A percentile compares a stretch with the other conserved stretches of the same genome.
Evolutionary conservation across 53 echinoderm and acorn worm species (phyloP).

Genomic region (Zoroaster sp.): DNA sequence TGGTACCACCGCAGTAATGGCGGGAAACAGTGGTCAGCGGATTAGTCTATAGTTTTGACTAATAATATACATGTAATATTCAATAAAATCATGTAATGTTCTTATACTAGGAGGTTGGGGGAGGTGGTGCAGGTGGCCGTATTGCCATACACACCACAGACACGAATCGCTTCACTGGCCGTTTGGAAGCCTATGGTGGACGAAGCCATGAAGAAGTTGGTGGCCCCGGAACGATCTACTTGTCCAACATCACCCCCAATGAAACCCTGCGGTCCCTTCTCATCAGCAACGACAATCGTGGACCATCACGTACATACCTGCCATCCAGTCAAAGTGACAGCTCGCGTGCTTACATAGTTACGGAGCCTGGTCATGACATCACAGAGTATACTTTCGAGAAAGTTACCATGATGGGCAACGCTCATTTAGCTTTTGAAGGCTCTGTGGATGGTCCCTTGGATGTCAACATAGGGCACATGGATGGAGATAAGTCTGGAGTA

Average conservation of each 20-base stretch:
- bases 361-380: constrained; percentile 10
- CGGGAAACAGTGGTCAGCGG: too few relatives aligned
- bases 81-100: not conserved
- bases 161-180: constrained; percentile 69
- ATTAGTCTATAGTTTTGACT: too few relatives aligned
- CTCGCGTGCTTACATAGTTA: constrained; percentile 60
- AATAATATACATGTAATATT: not conserved
- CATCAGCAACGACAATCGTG: constrained; percentile 66
- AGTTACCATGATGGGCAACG: constrained; percentile 21
- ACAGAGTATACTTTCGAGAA: constrained; percentile 45
- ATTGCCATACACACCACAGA: constrained; percentile 70
- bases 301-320: constrained; percentile 49
- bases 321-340: constrained; percentile 38
- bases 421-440: constrained; percentile 68
- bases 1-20: too few relatives aligned
- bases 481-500: constrained; percentile 74
- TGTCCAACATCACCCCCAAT: constrained; percentile 57
- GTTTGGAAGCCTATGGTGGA: constrained; percentile 80
- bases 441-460: not conserved
- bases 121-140: constrained; percentile 89
- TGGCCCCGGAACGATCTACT: constrained; percentile 82
- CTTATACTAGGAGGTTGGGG: constrained; percentile 72
- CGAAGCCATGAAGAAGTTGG: constrained; percentile 68
- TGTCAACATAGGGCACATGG: constrained; percentile 38
- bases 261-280: constrained; percentile 59